phyloP scores from a whole-genome alignment of 2,797 vertebrate species.

The Myioborus miniatus region DNA sequence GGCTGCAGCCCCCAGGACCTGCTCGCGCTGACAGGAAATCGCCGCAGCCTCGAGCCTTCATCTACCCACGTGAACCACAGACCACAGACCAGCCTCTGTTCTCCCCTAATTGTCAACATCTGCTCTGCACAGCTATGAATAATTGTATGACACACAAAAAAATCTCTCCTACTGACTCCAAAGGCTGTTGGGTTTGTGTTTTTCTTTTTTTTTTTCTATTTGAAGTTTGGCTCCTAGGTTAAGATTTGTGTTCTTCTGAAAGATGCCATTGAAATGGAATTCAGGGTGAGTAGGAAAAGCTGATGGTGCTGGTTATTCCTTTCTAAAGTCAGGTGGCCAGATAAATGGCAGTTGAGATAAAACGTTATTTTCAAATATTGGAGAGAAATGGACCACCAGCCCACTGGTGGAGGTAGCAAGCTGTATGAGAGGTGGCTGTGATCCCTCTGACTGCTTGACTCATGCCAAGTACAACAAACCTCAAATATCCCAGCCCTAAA shows the following conservation, averaged over 20 bases:
- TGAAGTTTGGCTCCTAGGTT: not conserved
- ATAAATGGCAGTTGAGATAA: not conserved
- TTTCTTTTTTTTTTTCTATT: not conserved
- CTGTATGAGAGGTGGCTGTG: not conserved
- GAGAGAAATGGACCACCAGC: not conserved
- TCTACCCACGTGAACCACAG: slow-evolving; percentile 68
- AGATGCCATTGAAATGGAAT: not conserved
- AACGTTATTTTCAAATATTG: not conserved
- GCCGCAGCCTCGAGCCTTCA: slow-evolving; percentile 60
- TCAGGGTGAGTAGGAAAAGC: not conserved
- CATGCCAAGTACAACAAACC: not conserved
- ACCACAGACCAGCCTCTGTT: slow-evolving; percentile 72
- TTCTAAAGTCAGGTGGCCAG: not conserved
- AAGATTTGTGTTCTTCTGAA: not conserved
- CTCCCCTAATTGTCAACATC: slow-evolving; percentile 69
- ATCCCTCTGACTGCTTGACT: not conserved
- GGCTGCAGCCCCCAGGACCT: slow-evolving; percentile 46
- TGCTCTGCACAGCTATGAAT: slow-evolving; percentile 66
- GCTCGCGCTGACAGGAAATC: slow-evolving; percentile 63
- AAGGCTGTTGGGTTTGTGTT: not conserved
- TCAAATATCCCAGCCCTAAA: not conserved
- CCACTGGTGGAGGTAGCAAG: not conserved
- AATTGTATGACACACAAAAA: slow-evolving; percentile 43
- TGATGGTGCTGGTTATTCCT: not conserved
- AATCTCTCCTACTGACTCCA: slow-evolving; percentile 36